Conservation (phyloP, 2,888 invertebrate species). For the Cyaniris semiargus region DNA sequence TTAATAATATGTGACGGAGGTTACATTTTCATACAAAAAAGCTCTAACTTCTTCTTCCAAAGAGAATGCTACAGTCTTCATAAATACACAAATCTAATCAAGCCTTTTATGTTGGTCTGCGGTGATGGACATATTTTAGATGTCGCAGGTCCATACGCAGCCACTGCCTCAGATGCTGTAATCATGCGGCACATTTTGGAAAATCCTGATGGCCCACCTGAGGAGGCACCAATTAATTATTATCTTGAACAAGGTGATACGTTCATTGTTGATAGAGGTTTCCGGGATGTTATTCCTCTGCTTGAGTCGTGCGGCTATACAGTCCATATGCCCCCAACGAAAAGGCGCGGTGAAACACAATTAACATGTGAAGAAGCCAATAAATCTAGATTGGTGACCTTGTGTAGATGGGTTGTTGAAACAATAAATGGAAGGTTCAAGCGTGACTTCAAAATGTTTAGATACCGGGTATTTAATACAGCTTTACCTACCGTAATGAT, state of each 20-base stretch:
- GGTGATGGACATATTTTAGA: slow-evolving; percentile 43
- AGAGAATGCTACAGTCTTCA: too few relatives aligned
- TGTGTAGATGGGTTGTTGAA: slow-evolving; percentile 40
- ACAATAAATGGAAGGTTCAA: slow-evolving; percentile 39
- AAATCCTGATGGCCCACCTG: slow-evolving; percentile 34
- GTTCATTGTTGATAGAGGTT: too few relatives aligned
- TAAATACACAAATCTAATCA: too few relatives aligned
- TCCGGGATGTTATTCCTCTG: not conserved
- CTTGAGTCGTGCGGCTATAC: slow-evolving; percentile 31
- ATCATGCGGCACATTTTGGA: slow-evolving; percentile 37
- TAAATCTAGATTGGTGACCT: slow-evolving; percentile 38
- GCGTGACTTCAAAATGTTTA: slow-evolving; percentile 38
- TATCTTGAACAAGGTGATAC: slow-evolving; percentile 33
- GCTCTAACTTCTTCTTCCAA: too few relatives aligned
- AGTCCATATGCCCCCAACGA: slow-evolving; percentile 36
- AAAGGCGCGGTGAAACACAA: slow-evolving; percentile 34
- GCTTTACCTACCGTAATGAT: slow-evolving; percentile 33
- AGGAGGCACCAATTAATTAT: slow-evolving; percentile 34
- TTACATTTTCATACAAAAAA: too few relatives aligned
- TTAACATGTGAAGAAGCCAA: slow-evolving; percentile 39
- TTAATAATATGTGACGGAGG: too few relatives aligned
- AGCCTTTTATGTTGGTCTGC: too few relatives aligned
- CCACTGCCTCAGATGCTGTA: slow-evolving; percentile 39
- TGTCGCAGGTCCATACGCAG: slow-evolving; percentile 40
- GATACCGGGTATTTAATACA: slow-evolving; percentile 38